Conservation (phyloP, 2,888 invertebrate species). For the Latrodectus hesperus region DNA sequence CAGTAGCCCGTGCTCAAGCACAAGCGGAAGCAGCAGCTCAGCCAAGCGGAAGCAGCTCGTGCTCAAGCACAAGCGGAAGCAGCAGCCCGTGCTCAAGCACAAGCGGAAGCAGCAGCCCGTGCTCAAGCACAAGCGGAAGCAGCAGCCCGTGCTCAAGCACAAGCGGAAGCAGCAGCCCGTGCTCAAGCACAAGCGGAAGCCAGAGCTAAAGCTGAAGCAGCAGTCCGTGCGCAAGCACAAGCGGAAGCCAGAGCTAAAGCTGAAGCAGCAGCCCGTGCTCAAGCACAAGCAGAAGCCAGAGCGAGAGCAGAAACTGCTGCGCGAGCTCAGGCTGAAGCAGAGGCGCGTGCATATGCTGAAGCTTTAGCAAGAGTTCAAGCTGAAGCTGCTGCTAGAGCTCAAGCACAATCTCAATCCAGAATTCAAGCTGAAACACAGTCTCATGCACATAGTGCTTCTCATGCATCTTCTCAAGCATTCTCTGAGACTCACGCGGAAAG, state of each 20-base stretch:
- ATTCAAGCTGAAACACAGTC: not conserved
- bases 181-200: too few species aligned
- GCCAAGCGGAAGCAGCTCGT: not conserved
- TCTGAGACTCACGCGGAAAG: slow-evolving; percentile 10
- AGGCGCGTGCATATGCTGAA: not conserved
- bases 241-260: too few species aligned
- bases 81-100: not conserved
- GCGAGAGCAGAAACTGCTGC: not conserved
- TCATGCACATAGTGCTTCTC: not conserved
- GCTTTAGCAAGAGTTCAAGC: not conserved
- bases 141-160: too few species aligned
- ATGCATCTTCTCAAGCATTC: not conserved
- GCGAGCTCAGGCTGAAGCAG: not conserved
- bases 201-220: too few species aligned
- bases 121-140: not conserved
- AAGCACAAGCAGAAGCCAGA: too few species aligned
- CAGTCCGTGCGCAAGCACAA: too few species aligned
- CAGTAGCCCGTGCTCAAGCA: too few species aligned
- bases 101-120: not conserved
- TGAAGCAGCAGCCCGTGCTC: too few species aligned
- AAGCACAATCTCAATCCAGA: too few species aligned
- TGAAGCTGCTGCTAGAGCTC: too few species aligned
- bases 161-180: too few species aligned
- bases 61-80: not conserved
- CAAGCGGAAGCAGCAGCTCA: too few species aligned